These are phyloP conservation scores for Falco rusticolus DNA, from an alignment of 2,797 vertebrate genomes.

Conservation along the genomic window DNA sequence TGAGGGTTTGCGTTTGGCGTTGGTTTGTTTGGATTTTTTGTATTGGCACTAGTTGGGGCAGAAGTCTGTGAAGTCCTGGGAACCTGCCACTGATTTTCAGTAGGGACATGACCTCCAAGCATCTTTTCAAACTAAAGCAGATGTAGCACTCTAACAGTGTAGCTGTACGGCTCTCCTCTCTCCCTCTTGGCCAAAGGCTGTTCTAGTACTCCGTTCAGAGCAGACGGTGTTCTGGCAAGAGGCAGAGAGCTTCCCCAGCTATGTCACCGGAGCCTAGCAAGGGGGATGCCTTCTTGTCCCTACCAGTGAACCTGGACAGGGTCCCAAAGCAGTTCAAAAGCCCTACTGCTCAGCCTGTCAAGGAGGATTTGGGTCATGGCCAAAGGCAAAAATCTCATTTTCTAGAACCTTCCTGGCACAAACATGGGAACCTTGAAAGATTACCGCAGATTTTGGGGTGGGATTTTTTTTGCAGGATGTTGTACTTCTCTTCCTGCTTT, in stretches of 20 bases:
- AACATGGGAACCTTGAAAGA: background rate
- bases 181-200: background rate
- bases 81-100: background rate
- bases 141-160: background rate
- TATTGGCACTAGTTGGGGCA: background rate
- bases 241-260: background rate
- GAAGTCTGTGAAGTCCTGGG: background rate
- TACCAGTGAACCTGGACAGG: background rate
- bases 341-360: background rate
- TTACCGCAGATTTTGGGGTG: background rate
- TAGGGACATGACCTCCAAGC: fast-evolving
- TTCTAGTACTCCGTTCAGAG: background rate
- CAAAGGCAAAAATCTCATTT: background rate
- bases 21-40: background rate
- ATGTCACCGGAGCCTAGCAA: background rate
- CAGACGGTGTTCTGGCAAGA: background rate
- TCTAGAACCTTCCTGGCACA: background rate
- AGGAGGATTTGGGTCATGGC: background rate
- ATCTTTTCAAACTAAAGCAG: background rate
- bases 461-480: background rate
- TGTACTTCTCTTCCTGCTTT: background rate
- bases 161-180: background rate
- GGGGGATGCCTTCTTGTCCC: background rate
- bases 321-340: background rate
- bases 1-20: background rate